phyloP scores from a whole-genome alignment of 1,140 invertebrate species.

The Bombus picipes region DNA sequence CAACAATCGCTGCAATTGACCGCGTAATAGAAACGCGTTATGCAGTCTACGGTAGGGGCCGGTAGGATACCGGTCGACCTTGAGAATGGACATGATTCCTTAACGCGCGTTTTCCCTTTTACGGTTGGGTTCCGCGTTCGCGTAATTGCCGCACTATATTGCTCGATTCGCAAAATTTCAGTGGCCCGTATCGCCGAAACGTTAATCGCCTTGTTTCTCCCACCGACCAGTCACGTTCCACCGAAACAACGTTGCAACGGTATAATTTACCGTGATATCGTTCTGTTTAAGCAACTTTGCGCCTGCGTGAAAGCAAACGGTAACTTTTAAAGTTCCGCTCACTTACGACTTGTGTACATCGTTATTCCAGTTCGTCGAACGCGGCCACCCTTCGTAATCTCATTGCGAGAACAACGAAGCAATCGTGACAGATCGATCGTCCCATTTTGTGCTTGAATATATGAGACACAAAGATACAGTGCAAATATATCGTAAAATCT shows the following conservation, averaged over 20 bases:
- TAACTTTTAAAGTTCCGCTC: neutral
- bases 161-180: constrained; percentile 52
- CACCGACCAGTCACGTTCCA: neutral
- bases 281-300: neutral
- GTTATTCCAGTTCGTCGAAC: neutral
- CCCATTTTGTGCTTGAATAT: constrained; percentile 18
- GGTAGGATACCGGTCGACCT: constrained; percentile 75
- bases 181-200: neutral
- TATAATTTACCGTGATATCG: neutral
- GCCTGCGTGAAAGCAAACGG: neutral
- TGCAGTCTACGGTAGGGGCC: constrained; percentile 67
- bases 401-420: neutral
- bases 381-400: constrained; percentile 9
- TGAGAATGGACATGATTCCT: constrained; percentile 75
- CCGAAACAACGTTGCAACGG: neutral
- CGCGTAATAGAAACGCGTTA: constrained; percentile 78
- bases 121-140: constrained; percentile 71
- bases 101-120: constrained; percentile 73
- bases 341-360: neutral
- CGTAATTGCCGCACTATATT: constrained; percentile 62
- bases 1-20: constrained; percentile 75
- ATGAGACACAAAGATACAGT: neutral
- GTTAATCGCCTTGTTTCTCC: neutral
- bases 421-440: constrained; percentile 53
- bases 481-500: constrained; percentile 23